Base-by-base conservation (phyloP, 2,113 vertebrate species). In the Campylorhamphus procurvoides region DNA sequence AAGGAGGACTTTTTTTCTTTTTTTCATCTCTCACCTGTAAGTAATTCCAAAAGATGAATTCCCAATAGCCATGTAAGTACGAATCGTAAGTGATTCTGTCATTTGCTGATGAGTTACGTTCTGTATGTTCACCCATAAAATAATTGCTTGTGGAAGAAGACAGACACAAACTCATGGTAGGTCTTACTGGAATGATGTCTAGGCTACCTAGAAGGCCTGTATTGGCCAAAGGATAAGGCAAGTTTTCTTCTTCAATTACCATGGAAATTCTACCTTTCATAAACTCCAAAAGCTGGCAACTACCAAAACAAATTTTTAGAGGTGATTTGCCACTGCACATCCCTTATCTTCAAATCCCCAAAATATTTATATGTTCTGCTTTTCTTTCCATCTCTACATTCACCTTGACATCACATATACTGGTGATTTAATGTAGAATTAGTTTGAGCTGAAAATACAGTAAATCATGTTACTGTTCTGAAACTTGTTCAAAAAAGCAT, bases 361-460 rank as follows among this genome's bases (percentile, higher is more conserved):
- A 91, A 91, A 68, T 80, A 86, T 44, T 62, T 87, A n/a, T 76
- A 74, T 71, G 71, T 92, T 95, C 58, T 75, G 42, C 69, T 95
- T 96, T 94, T 96, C 80, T 89, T 88, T 92, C 75, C 17, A 78
- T 85, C 44, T 83, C 88, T 87, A 46, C 37, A 47, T 84, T 87
- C 90, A 96, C 75, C 85, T 89, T 96, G 95, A 97, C 90, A 96
- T 87, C 78, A 49, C 29, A 93, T 89, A 85, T 39, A 95, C n/a
- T 92, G 28, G 46, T 97, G 97, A 97, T 98, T 97, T 97, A 97
- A 96, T 76, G 81, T 85, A 95, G 72, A 90, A 83, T 72, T 74
- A 86, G 20, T 88, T 73, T 87, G 88, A 96, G 92, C 56, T 93
- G n/a, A 89, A 97, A 85, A 84, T 72, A 40, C 18, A 79, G 84